Evolutionary conservation across 2,888 invertebrate species (phyloP), one percentile per base, ranked within the genome.

Genomic region (Macaria notata): DNA sequence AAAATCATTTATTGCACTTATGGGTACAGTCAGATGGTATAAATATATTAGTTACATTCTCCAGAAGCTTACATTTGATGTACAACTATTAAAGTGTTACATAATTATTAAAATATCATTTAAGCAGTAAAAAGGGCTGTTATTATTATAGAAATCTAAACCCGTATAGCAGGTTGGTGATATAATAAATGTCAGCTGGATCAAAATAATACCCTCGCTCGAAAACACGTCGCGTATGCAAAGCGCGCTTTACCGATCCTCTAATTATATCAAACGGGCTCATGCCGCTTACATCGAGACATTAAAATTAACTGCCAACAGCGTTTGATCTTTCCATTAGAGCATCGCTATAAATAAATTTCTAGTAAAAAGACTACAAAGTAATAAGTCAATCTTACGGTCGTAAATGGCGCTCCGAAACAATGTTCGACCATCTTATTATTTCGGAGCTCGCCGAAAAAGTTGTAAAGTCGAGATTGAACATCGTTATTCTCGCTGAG

Each of bases 271-370:
- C 86, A 83, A 86, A 79, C 86, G 77, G 73, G 78, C 73, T 73
- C 76, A 72, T 83, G 78, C 79, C 83, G 83, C 83, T 84, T 84
- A 85, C 87, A 88, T 82, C 73, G 84, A 84, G 88, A 88, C 89
- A 89, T 89, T 88, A 90, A 91, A 89, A 89, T 89, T 88, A 89
- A 89, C 88, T 86, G 81, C 82, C 76, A 78, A 76, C 72, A 74
- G 76, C 88, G 81, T 91, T 90, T 91, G 90, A 91, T 91, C 90
- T 91, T 90, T 89, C 88, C 89, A 89, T 89, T 89, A 90, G 84
- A 79, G 78, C 80, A 80, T 70, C 71, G 72, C 86, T 88, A 84
- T 88, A 88, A 86, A 89, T 87, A 87, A 74, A 76, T 73, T 76
- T 78, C 75, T 76, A 80, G 80, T 81, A 84, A 85, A 87, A 86